Evolutionary conservation across 2,888 invertebrate species (phyloP), one percentile per base, ranked within the genome.

Genomic region (Bombylius discolor): DNA sequence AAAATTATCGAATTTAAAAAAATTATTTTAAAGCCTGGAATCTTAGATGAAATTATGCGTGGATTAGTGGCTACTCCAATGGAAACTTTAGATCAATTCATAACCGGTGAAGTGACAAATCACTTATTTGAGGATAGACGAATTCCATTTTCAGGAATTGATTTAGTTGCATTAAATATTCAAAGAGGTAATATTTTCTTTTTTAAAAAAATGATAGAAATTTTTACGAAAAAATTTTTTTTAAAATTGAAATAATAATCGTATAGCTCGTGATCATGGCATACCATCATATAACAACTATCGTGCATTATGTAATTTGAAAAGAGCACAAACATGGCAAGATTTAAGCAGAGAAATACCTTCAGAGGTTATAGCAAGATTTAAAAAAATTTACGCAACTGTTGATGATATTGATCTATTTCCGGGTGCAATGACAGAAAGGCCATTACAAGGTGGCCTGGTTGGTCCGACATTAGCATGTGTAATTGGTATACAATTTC

Each of bases 351-450:
- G 90, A 52, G 93, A 93, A 74, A 87, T 95, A 65, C 87, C 92
- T 33, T 84, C 83, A 58, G 89, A 90, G 74, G 86, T 89, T 14
- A 89, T 89, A 63, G 81, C 82, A 52, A 71, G 74, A n/a, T 79
- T 90, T 66, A 87, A 89, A 72, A 80, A 86, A 58, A 85, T 90
- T 59, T 92, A 91, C 70, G 81, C 87, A 1, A 86, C 88, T 4
- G 95, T 96, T 0, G 95, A 97, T 66, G 97, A 98, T 70, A 92
- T 98, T 56, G 93, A 98, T 72, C 78, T 97, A 4, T 98, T 97
- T 81, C 91, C 95, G 0, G 97, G 96, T 32, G 90, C 94, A 4
- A 86, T 97, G 85, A 89, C 92, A 64, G 89, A 91, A 70, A 78
- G 87, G 51, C 89, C 90, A 0, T 77, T 93, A 7, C 89, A 89